phyloP scores from a whole-genome alignment of 2,113 vertebrate species.

The Irena cyanogastra region DNA sequence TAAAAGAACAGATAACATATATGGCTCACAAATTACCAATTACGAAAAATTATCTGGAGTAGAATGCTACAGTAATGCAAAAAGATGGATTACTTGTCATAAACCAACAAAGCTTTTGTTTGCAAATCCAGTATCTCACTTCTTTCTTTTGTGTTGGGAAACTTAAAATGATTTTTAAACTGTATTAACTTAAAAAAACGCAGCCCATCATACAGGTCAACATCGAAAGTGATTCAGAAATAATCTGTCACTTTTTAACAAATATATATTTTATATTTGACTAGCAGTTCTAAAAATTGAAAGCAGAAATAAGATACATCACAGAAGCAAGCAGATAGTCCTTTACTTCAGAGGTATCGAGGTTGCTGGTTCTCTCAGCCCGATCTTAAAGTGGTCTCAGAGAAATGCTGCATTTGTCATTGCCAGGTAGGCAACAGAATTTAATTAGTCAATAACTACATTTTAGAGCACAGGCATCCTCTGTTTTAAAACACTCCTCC shows the following conservation, averaged over 20 bases:
- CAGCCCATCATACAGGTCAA: slow-evolving; percentile 50
- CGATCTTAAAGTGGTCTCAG: background rate
- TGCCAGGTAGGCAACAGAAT: background rate
- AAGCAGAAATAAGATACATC: background rate
- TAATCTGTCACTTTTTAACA: slow-evolving; percentile 46
- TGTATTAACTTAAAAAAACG: slow-evolving; percentile 62
- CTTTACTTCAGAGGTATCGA: background rate
- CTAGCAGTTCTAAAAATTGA: background rate
- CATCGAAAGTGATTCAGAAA: background rate
- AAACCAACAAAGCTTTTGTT: slow-evolving; percentile 74
- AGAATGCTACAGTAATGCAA: slow-evolving; percentile 65
- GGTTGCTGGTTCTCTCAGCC: background rate
- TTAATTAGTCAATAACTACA: background rate
- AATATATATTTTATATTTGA: slow-evolving; percentile 20
- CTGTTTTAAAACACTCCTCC: background rate
- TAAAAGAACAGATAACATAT: slow-evolving; percentile 71
- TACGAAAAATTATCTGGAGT: slow-evolving; percentile 73
- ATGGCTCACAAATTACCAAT: slow-evolving; percentile 75
- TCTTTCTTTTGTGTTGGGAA: slow-evolving; percentile 46
- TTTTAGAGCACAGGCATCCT: background rate
- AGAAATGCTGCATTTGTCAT: background rate
- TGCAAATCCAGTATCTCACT: slow-evolving; percentile 69
- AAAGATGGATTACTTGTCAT: slow-evolving; percentile 77
- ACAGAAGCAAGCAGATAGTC: background rate
- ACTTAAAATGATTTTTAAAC: slow-evolving; percentile 73